Base-by-base conservation (phyloP, 2,888 invertebrate species). In the Thelaira solivaga region DNA sequence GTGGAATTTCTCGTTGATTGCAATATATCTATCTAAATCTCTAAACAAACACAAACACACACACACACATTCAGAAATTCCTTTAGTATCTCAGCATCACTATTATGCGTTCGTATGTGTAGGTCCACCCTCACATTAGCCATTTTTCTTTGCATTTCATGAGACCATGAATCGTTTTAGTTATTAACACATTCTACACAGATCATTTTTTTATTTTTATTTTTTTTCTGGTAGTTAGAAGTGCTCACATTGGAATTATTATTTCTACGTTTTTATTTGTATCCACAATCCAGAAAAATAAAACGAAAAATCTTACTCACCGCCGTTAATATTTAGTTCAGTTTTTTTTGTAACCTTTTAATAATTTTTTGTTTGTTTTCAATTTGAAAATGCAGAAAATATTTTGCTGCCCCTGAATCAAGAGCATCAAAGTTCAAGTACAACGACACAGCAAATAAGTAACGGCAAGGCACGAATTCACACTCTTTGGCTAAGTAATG, bases 1-100 rank as follows among this genome's bases (percentile, higher is more conserved):
- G 67, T 71, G 71, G 61, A 75, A 74, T 69, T 71, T 75, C 69
- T 75, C 51, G 53, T 34, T 62, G 71, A 76, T 72, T 72, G 67
- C 79, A 79, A 49, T 69, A 59, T 79, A 76, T 76, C 76, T 80
- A 73, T 64, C 74, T 45, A 69, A 45, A 73, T 69, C 65, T 64
- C 47, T 53, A 61, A 39, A 16, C n/a, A 41, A 41, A 55, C 1
- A 24, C 59, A 10, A 53, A 18, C n/a, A n/a, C n/a, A n/a, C n/a
- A n/a, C n/a, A 31, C 16, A 47, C 20, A 61, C 62, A 69, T 41
- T 49, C 47, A 64, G n/a, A n/a, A n/a, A n/a, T 43, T 47, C 51
- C 47, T 72, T 72, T 55, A 55, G 47, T 47, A 64, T 64, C 55
- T 72, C 64, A 72, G 53, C 71, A 43, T 59, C 51, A 39, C 45